phyloP scores from a whole-genome alignment of 2,113 vertebrate genomes.

The Bos javanicus region DNA sequence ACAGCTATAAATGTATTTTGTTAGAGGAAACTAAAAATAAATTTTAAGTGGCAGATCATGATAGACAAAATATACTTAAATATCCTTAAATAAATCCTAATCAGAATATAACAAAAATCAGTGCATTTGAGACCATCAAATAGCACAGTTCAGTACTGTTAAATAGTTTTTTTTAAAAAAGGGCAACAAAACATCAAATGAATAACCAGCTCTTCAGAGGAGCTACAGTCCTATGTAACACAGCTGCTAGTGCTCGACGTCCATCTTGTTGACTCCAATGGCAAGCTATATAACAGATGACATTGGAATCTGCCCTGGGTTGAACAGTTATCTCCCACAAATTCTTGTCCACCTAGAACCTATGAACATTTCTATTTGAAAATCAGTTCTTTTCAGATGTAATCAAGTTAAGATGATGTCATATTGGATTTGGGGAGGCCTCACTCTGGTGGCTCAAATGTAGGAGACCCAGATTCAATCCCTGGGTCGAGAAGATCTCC shows the following conservation, averaged over 20 bases:
- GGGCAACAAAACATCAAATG: background rate
- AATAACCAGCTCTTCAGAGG: background rate
- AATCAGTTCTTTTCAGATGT: background rate
- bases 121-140: background rate
- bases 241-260: background rate
- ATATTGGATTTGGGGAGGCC: background rate
- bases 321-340: background rate
- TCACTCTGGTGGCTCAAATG: background rate
- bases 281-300: background rate
- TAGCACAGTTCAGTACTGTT: background rate
- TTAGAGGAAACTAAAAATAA: conserved; percentile 40
- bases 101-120: conserved; percentile 37
- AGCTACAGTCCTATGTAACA: background rate
- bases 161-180: background rate
- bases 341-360: background rate
- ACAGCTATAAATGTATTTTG: background rate
- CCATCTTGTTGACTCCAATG: background rate
- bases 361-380: background rate
- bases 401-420: background rate
- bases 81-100: conserved; percentile 25
- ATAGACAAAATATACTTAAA: background rate
- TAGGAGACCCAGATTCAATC: no score
- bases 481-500: no score
- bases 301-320: background rate
- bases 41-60: background rate